These are phyloP conservation scores for Caenorhabditis brenneri DNA, from an alignment of 1,140 invertebrate genomes.

Conservation along the genomic window DNA sequence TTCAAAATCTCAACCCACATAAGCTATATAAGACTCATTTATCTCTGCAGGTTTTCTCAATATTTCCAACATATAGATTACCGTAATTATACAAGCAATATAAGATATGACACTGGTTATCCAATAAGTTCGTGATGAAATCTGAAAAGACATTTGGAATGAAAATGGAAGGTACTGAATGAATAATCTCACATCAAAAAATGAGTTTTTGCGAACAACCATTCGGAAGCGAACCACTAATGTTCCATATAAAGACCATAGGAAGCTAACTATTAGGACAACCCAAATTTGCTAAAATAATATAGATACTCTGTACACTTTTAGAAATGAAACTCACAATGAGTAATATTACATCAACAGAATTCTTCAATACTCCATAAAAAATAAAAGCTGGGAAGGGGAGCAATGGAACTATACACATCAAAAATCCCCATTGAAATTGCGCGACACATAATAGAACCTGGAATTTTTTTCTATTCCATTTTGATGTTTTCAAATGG, in stretches of 20 bases:
- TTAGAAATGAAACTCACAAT: not conserved
- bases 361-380: not conserved
- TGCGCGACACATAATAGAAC: not conserved
- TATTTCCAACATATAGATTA: not conserved
- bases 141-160: too few species aligned
- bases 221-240: not conserved
- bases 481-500: too few species aligned
- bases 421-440: not conserved
- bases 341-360: not conserved
- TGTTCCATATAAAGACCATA: not conserved
- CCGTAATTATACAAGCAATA: not conserved
- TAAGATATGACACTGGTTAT: not conserved
- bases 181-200: not conserved
- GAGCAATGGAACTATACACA: not conserved
- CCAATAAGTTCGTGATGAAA: not conserved
- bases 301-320: not conserved
- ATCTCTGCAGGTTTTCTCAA: not conserved
- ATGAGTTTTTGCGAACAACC: not conserved
- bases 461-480: not conserved
- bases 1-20: not conserved
- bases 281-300: conserved; percentile 3
- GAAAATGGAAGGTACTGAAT: too few species aligned
- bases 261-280: not conserved
- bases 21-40: not conserved
- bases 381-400: not conserved